Conservation (phyloP, 2,113 vertebrate species). For the Isurus oxyrinchus region DNA sequence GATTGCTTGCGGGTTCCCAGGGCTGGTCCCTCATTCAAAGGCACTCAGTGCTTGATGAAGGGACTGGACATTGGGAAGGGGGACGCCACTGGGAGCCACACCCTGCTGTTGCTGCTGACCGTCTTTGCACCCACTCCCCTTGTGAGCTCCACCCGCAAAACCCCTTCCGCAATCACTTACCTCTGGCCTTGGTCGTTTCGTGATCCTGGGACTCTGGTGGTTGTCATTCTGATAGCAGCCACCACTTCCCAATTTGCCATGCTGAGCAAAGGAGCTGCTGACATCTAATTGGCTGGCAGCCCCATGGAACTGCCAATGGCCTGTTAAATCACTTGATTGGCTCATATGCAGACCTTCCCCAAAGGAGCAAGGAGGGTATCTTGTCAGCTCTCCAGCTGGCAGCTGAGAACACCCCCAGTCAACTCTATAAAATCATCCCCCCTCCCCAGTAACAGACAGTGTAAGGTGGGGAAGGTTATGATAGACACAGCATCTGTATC, state of each 20-base stretch:
- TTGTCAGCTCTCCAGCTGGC: too few species aligned
- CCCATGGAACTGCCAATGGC: too few species aligned
- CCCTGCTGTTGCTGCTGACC: not conserved
- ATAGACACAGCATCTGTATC: not conserved
- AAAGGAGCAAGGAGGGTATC: too few species aligned
- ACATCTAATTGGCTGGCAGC: not conserved
- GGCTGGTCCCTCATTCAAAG: not conserved
- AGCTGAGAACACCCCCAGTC: not conserved
- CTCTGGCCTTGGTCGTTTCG: not conserved
- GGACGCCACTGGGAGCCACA: not conserved
- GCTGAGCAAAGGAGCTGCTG: not conserved
- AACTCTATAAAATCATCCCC: not conserved
- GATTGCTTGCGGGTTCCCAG: not conserved
- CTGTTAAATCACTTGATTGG: too few species aligned
- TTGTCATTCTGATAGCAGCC: not conserved
- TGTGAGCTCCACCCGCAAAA: not conserved
- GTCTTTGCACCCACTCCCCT: not conserved
- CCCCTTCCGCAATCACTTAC: not conserved
- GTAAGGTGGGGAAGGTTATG: not conserved
- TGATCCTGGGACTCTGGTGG: not conserved
- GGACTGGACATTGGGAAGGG: not conserved
- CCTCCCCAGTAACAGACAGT: not conserved
- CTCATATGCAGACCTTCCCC: too few species aligned
- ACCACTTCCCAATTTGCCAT: not conserved
- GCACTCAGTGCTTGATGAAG: too few species aligned